Conservation (phyloP, 2,888 invertebrate species). For the Reticulitermes lucifugus region DNA sequence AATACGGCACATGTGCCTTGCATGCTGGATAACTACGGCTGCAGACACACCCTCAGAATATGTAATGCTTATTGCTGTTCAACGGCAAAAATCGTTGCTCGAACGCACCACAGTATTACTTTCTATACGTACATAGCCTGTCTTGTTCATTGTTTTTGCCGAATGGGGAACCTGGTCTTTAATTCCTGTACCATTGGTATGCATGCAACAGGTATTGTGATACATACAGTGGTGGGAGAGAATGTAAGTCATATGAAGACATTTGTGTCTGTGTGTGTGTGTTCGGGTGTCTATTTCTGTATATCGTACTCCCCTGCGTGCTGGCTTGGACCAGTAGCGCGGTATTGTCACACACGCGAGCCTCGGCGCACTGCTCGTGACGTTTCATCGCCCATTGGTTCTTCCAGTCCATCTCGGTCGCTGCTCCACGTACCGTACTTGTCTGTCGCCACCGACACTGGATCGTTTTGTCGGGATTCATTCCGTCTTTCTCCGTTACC, state of each 20-base stretch:
- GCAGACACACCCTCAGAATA: too few species aligned
- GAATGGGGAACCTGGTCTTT: too few species aligned
- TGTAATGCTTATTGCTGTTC: too few species aligned
- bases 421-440: not conserved
- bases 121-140: too few species aligned
- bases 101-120: too few species aligned
- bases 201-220: too few species aligned
- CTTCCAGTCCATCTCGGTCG: not conserved
- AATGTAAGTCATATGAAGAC: not conserved
- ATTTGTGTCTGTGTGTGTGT: not conserved
- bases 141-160: too few species aligned
- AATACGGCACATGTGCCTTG: too few species aligned
- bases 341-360: not conserved
- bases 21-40: too few species aligned
- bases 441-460: not conserved
- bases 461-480: conserved; percentile 25
- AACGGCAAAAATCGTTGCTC: too few species aligned
- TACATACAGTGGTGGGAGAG: not conserved
- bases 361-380: not conserved
- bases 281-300: not conserved
- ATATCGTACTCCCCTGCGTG: not conserved
- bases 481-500: not conserved
- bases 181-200: too few species aligned
- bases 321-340: not conserved
- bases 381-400: not conserved